These are phyloP conservation scores for Drosophila insularis DNA, from an alignment of 1,140 invertebrate species.

Conservation along the genomic window DNA sequence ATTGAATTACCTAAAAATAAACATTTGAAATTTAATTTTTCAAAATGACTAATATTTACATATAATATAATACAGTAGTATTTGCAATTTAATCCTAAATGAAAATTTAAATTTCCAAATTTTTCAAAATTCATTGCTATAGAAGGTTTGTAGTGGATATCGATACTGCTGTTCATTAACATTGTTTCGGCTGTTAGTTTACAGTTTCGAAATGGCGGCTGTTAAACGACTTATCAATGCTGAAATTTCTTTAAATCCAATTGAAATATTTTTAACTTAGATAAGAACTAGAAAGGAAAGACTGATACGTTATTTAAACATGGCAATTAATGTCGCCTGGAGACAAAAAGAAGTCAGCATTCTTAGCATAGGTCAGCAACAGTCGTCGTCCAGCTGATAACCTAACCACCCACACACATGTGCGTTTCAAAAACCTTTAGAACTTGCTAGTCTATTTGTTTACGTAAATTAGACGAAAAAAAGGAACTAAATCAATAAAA, in stretches of 20 bases:
- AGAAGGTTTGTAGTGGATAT: neutral
- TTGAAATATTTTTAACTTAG: conserved; percentile 34
- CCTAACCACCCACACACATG: conserved; percentile 37
- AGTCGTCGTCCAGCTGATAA: conserved; percentile 43
- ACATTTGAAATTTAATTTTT: no score
- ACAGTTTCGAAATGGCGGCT: neutral
- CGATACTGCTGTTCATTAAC: no score
- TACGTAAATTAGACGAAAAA: conserved; percentile 49
- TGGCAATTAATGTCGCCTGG: conserved; percentile 43
- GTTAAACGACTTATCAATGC: neutral
- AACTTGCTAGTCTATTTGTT: conserved; percentile 26
- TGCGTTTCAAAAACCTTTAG: conserved; percentile 10
- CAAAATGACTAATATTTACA: no score
- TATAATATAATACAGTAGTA: no score
- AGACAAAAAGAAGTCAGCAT: conserved; percentile 14
- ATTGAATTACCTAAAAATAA: no score
- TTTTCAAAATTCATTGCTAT: neutral
- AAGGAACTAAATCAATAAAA: neutral
- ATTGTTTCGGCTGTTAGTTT: neutral
- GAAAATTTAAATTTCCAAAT: neutral
- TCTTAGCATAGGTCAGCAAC: conserved; percentile 52
- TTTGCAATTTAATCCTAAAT: no score
- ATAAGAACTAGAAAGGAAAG: conserved; percentile 21
- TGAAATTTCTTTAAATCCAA: conserved; percentile 25
- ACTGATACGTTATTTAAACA: conserved; percentile 22